A percentile compares a stretch with the other conserved stretches of the same genome.
phyloP scores from a whole-genome alignment of 64 coral and sea anemone species.

The Catalaphyllia jardinei region DNA sequence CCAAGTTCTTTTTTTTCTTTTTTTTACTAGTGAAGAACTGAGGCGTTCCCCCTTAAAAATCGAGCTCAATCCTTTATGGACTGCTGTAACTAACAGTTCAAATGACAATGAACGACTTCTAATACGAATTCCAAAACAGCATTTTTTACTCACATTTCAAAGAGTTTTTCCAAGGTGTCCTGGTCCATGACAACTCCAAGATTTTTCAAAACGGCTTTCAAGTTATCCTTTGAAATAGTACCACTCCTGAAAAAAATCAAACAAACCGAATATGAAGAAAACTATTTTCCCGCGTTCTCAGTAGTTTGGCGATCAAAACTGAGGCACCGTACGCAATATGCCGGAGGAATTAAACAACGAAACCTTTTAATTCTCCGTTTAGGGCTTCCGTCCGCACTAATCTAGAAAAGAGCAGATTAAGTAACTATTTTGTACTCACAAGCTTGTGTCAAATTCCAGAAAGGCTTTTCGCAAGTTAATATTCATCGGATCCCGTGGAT shows the following conservation, averaged over 20 bases:
- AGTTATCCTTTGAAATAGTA: conserved; percentile 36
- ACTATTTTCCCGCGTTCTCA: background rate
- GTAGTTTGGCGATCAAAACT: too few species aligned
- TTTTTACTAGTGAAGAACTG: too few species aligned
- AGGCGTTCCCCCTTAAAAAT: too few species aligned
- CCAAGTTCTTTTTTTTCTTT: too few species aligned
- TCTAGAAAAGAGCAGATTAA: background rate
- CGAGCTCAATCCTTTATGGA: too few species aligned
- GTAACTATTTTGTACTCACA: conserved; percentile 45
- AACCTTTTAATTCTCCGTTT: too few species aligned
- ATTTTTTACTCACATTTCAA: conserved; percentile 46
- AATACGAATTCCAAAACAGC: background rate
- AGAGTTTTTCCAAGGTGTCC: conserved; percentile 44
- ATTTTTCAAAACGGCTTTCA: conserved; percentile 52
- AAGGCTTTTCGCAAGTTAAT: conserved; percentile 70
- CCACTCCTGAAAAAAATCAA: conserved; percentile 8
- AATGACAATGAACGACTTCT: too few species aligned
- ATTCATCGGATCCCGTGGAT: conserved; percentile 52
- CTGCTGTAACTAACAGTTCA: too few species aligned
- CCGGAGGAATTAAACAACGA: too few species aligned
- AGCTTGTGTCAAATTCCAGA: conserved; percentile 66
- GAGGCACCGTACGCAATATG: too few species aligned
- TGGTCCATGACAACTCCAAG: conserved; percentile 36
- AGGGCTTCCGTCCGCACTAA: too few species aligned
- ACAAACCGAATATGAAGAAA: background rate